Base-by-base conservation (phyloP, 2,113 vertebrate species). In the Pantherophis guttatus region DNA sequence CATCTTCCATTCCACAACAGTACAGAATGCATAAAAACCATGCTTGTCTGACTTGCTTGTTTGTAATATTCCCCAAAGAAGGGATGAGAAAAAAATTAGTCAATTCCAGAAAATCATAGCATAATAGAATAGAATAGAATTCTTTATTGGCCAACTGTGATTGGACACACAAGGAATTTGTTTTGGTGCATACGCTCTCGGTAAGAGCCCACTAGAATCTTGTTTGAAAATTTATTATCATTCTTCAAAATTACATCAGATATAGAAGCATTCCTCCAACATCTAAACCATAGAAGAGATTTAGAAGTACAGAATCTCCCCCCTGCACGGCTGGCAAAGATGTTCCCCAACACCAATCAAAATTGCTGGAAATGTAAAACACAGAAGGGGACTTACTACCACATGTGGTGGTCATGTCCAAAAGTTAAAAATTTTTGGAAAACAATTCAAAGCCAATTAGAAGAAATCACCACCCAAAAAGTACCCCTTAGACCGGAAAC, bases 231-330 rank as follows among this genome's bases (percentile, higher is more conserved):
- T n/a, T 70, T 70, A 70, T 33, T 12, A 70, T n/a, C 65, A 70
- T 12, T 29, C 29, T 70, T 70, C 65, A 70, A 70, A 70, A 70
- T 70, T 70, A n/a, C 5, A 70, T 15, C 12, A 70, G 62, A 70
- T n/a, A 33, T 89, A 55, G 91, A n/a, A 91, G 5, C 87, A 3
- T 3, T 85, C 19, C 58, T 17, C 8, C 70, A 52, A 50, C 59
- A 93, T 53, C 53, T 58, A 93, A 95, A 33, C 65, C 29, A 70
- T 13, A 70, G 5, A 70, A 33, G 26, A 90, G 88, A 90, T 89
- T 91, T 91, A 91, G 29, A 92, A 53, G 29, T 53, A 88, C 3
- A 6, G 57, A 21, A 92, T 92, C n/a, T n/a, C n/a, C n/a, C n/a
- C n/a, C n/a, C n/a, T n/a, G n/a, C n/a, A n/a, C n/a, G n/a, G n/a